Conservation (phyloP, 2,888 invertebrate genomes). For the Mycalesis mineus region DNA sequence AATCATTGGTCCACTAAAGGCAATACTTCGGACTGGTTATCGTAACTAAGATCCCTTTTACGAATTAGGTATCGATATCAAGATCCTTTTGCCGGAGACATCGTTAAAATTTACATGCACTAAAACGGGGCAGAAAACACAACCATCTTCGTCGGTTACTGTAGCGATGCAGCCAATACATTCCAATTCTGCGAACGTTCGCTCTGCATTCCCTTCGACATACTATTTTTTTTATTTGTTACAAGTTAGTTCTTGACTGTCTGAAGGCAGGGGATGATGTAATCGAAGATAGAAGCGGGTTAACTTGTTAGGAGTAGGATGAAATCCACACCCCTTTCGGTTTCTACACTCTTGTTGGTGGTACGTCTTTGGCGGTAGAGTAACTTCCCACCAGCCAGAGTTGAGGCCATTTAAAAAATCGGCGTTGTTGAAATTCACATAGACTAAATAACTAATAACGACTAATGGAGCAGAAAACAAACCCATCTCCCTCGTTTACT, state of each 20-base stretch:
- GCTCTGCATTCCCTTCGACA: slow-evolving; percentile 21
- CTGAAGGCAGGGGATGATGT: no score
- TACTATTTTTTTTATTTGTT: no score
- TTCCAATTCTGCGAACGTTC: slow-evolving; percentile 21
- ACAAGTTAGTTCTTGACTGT: no score
- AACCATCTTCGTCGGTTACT: background rate
- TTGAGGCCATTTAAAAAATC: no score
- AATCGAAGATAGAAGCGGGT: no score
- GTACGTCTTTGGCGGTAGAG: no score
- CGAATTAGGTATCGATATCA: background rate
- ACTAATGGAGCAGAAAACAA: background rate
- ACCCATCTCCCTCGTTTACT: background rate
- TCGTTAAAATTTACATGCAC: slow-evolving; percentile 1
- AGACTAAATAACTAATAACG: no score
- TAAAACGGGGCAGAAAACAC: background rate
- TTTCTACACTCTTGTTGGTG: no score
- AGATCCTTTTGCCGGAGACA: background rate
- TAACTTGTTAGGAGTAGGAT: no score
- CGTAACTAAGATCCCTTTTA: background rate
- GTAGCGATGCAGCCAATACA: slow-evolving; percentile 1
- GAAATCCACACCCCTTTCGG: no score
- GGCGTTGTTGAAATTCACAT: background rate
- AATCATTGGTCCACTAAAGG: background rate
- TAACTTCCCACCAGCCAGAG: no score
- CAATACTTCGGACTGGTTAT: background rate